Base-by-base conservation (phyloP, 2,797 vertebrate species). In the Heteromormyrus szaboi region DNA sequence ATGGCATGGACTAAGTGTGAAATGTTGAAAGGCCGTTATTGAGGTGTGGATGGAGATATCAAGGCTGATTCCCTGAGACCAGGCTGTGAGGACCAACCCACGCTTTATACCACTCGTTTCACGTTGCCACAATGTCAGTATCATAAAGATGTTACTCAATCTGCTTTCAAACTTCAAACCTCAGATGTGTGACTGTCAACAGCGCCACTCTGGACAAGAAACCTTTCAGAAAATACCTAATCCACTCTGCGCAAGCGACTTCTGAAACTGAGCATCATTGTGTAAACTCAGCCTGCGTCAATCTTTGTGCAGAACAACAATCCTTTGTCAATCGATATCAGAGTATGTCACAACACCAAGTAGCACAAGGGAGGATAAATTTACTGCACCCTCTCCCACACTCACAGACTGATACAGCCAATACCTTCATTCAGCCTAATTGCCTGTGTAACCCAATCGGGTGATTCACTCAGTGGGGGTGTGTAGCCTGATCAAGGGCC, bases 321-420 rank as follows among this genome's bases (percentile, higher is more conserved):
- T 56, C 87, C 9, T n/a, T 79, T 51, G 89, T 92, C 89, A 92
- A 93, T 95, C 92, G 92, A 93, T 94, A 91, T 17, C 25, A 88
- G 46, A 48, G 84, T 89, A 88, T 56, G 89, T 89, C 76, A 86
- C 59, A 89, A 88, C 53, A 88, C 85, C 88, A 89, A 89, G 86
- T 88, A 90, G 83, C 25, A 54, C 50, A 51, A 51, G 87, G 87
- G 53, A 86, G 68, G 68, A 91, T 90, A 62, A 22, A 87, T 91
- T 90, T 89, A 90, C 85, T 89, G 90, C 89, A 90, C 59, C 48
- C 51, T 88, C 88, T 89, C 65, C 90, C 54, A 54, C 76, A 46
- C 53, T 88, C 41, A 84, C 81, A 33, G 53, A 22, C 72, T 22
- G 51, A 46, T 12, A 48, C 22, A 29, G 46, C 19, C 19, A 48